Percentiles rank a stretch among this genome's conserved stretches.
Evolutionary conservation across 2,888 invertebrate species (phyloP).

Genomic region (Xestoiulus laeticollis): DNA sequence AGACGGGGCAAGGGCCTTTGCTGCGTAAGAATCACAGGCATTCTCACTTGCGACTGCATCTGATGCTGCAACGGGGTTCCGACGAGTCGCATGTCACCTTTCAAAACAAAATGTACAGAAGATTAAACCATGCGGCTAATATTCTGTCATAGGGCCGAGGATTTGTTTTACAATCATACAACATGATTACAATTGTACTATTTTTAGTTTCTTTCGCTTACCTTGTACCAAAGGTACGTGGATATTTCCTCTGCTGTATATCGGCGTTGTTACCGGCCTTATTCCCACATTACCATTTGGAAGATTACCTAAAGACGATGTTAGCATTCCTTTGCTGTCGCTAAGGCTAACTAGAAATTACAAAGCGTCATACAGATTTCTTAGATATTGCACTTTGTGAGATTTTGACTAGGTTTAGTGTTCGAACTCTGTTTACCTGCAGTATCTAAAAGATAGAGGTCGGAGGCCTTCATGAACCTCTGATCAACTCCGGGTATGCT

Average conservation of each 20-base stretch:
- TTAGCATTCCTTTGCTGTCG: slow-evolving; percentile 32
- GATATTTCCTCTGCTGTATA: slow-evolving; percentile 54
- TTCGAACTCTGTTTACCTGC: slow-evolving; percentile 38
- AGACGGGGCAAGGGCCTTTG: slow-evolving; percentile 58
- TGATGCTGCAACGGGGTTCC: slow-evolving; percentile 59
- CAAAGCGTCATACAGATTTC: slow-evolving; percentile 39
- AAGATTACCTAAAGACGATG: slow-evolving; percentile 50
- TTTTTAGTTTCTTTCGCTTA: too few species aligned
- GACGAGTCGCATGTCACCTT: slow-evolving; percentile 58
- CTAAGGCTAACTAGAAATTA: slow-evolving; percentile 45
- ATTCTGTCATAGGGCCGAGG: too few species aligned
- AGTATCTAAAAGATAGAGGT: slow-evolving; percentile 56
- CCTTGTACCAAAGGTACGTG: slow-evolving; percentile 53
- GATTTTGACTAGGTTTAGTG: neutral
- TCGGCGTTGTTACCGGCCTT: slow-evolving; percentile 54
- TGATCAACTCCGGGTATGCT: slow-evolving; percentile 56
- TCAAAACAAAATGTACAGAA: neutral
- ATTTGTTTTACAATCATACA: too few species aligned
- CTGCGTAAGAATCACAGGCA: slow-evolving; percentile 57
- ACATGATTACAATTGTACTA: neutral
- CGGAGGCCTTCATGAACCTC: slow-evolving; percentile 55
- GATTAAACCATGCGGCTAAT: too few species aligned
- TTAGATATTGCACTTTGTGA: slow-evolving; percentile 29
- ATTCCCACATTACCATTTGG: slow-evolving; percentile 50
- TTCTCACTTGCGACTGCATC: slow-evolving; percentile 54